Conservation (phyloP, 1,140 invertebrate species). For the Tetragnatha versicolor region DNA sequence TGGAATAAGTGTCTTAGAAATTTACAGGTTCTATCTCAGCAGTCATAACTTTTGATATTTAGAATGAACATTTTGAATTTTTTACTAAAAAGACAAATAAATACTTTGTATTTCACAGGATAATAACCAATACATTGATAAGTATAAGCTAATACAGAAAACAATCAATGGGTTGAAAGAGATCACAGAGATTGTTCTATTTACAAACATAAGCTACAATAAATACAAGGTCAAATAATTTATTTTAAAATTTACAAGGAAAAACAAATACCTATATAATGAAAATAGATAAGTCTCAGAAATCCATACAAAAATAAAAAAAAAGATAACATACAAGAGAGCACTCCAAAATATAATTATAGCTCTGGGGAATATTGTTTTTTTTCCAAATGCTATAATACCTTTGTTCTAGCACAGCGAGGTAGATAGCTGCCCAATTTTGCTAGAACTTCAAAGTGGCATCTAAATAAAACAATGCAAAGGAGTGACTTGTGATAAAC, state of each 20-base stretch:
- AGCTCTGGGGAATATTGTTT: background rate
- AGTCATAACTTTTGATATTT: no score
- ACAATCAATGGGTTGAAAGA: no score
- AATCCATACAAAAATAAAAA: constrained; percentile 22
- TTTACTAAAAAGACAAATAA: no score
- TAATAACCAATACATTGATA: no score
- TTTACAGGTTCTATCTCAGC: no score
- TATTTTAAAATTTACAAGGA: constrained; percentile 29
- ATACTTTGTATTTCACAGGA: no score
- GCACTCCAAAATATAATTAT: constrained; percentile 24
- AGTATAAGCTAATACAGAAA: no score
- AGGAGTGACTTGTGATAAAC: constrained; percentile 18
- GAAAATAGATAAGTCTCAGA: constrained; percentile 33
- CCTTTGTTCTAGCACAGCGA: constrained; percentile 38
- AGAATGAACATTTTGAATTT: no score
- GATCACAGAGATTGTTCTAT: no score
- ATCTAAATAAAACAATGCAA: background rate
- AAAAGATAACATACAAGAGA: constrained; percentile 16
- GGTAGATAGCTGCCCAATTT: constrained; percentile 48
- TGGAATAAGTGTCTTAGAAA: no score
- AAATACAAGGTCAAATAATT: constrained; percentile 42
- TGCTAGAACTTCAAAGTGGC: constrained; percentile 28
- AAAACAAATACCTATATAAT: constrained; percentile 30
- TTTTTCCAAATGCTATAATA: no score
- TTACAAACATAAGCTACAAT: background rate